Percentiles rank a stretch among this genome's conserved stretches.
Evolutionary conservation across 2,888 invertebrate species (phyloP).

Genomic region (Coremacera marginata): DNA sequence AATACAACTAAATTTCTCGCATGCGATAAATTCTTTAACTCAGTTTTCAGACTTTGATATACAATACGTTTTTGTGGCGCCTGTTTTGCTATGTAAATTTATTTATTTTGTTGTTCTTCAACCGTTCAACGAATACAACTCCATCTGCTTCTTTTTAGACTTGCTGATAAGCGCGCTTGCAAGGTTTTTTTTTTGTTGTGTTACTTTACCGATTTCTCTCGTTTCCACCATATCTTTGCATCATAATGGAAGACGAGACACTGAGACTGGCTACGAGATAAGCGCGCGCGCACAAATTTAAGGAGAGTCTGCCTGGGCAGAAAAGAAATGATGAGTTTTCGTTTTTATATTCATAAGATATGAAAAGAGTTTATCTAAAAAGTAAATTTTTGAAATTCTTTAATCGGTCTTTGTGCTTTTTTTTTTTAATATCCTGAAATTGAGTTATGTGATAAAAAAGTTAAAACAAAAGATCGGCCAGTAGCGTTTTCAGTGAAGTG

Average conservation of each 20-base stretch:
- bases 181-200: constrained; percentile 53
- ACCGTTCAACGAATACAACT: not conserved
- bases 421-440: no score
- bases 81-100: not conserved
- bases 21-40: constrained; percentile 49
- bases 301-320: no score
- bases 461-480: no score
- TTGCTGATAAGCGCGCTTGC: constrained; percentile 45
- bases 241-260: constrained; percentile 71
- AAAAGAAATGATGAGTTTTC: no score
- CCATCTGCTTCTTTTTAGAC: constrained; percentile 18
- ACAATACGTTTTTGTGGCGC: constrained; percentile 9
- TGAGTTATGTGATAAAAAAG: no score
- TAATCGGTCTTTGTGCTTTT: no score
- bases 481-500: no score
- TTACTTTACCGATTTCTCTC: constrained; percentile 11
- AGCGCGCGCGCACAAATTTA: constrained; percentile 49
- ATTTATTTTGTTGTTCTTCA: not conserved
- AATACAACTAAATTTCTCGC: constrained; percentile 40
- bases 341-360: no score
- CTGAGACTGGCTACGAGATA: constrained; percentile 70
- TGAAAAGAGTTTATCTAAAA: no score
- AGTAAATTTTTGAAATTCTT: no score
- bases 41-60: not conserved
- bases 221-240: constrained; percentile 63